These are phyloP conservation scores for Pygoscelis antarcticus DNA, from an alignment of 2,113 vertebrate species.

Conservation along the genomic window DNA sequence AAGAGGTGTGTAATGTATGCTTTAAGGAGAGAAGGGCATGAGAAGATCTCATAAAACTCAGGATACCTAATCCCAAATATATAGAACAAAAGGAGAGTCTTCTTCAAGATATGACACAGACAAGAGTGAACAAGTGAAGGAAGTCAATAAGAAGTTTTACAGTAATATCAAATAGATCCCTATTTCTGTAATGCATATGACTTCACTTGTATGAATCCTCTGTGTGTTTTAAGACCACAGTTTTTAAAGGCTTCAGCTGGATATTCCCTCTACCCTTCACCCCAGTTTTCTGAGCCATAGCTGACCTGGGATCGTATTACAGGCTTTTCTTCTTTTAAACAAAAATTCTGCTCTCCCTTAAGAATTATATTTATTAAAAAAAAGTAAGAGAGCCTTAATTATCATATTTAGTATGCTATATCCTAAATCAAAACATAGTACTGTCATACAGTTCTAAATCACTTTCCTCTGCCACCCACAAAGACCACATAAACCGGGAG, in stretches of 20 bases:
- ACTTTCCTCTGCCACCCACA: conserved; percentile 6
- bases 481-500: conserved; percentile 1
- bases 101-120: not conserved
- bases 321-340: not conserved
- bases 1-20: not conserved
- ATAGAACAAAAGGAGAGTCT: not conserved
- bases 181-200: not conserved
- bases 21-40: not conserved
- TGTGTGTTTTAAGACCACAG: not conserved
- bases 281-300: not conserved
- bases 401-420: conserved; percentile 28
- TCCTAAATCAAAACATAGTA: conserved; percentile 31
- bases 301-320: not conserved
- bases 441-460: conserved; percentile 35
- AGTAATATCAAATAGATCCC: not conserved
- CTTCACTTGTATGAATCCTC: not conserved
- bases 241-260: not conserved
- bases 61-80: not conserved
- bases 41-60: not conserved
- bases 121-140: not conserved
- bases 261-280: not conserved
- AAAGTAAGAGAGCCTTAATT: conserved; percentile 34
- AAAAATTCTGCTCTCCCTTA: not conserved
- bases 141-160: not conserved
- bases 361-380: not conserved